A percentile compares a stretch with the other conserved stretches of the same genome.
Conservation (phyloP, 2,113 vertebrate genomes). For the Antechinus stuartii region DNA sequence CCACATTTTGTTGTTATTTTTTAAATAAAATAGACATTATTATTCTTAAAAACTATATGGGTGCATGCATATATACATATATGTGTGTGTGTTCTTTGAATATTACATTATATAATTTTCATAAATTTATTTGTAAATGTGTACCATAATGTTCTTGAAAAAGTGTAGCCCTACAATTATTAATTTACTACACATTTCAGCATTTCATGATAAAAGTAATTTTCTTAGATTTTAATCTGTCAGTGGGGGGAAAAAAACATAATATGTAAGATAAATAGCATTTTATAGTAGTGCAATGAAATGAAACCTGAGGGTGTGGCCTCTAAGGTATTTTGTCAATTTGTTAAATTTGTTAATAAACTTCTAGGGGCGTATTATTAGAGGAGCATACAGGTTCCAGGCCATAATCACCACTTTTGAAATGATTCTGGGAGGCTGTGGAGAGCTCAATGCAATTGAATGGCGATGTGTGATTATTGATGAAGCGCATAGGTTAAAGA, state of each 20-base stretch:
- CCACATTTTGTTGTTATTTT: conserved; percentile 34
- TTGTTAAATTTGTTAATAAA: conserved; percentile 63
- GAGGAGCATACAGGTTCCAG: conserved; percentile 96
- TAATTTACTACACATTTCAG: conserved; percentile 23
- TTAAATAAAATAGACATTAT: conserved; percentile 9
- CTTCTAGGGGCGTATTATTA: conserved; percentile 90
- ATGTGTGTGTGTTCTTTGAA: conserved; percentile 37
- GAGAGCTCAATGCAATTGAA: conserved; percentile 96
- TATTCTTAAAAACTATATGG: conserved; percentile 36
- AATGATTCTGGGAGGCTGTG: conserved; percentile 98
- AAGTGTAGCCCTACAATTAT: conserved; percentile 28
- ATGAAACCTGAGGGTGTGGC: conserved; percentile 27
- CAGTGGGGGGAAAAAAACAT: conserved; percentile 31
- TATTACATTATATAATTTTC: conserved; percentile 39
- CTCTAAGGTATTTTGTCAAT: conserved; percentile 35
- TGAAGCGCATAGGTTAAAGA: conserved; percentile 98
- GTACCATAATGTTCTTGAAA: not conserved
- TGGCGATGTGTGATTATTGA: conserved; percentile 99
- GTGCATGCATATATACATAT: not conserved
- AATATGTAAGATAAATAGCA: conserved; percentile 36
- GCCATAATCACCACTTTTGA: conserved; percentile 98
- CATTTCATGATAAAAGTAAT: not conserved
- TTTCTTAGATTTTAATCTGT: conserved; percentile 38
- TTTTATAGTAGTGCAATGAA: conserved; percentile 46
- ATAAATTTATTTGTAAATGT: not conserved